A percentile compares a stretch with the other conserved stretches of the same genome.
Evolutionary conservation across 2,797 vertebrate genomes (phyloP).

Genomic region (Spea hammondii): DNA sequence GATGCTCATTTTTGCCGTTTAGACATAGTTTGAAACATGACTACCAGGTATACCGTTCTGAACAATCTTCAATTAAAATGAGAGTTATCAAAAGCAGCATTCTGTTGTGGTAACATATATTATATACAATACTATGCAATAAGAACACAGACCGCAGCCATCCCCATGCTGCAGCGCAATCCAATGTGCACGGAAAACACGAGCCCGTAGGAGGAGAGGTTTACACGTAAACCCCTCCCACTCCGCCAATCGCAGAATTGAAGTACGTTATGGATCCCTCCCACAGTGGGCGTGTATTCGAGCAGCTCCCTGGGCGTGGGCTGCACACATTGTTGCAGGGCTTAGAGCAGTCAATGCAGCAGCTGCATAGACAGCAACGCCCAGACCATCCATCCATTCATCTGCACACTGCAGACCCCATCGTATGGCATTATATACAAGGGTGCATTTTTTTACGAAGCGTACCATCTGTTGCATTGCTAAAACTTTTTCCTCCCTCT

Average conservation of each 20-base stretch:
- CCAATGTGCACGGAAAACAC: neutral
- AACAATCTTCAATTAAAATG: too few relatives aligned
- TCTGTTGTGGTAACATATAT: too few relatives aligned
- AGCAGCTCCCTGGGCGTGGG: slow-evolving; percentile 48
- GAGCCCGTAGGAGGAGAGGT: neutral
- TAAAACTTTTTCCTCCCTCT: slow-evolving; percentile 25
- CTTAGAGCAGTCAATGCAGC: slow-evolving; percentile 41
- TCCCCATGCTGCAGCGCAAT: slow-evolving; percentile 16
- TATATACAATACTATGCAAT: too few relatives aligned
- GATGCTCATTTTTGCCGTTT: too few relatives aligned
- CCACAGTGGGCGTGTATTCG: slow-evolving; percentile 20
- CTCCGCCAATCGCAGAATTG: slow-evolving; percentile 13
- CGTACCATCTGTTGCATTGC: neutral
- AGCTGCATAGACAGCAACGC: slow-evolving; percentile 47
- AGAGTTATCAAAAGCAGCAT: too few relatives aligned
- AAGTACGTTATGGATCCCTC: slow-evolving; percentile 13
- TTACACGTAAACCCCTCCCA: neutral
- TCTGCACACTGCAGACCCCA: slow-evolving; percentile 34
- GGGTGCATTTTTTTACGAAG: neutral
- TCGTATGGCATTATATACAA: slow-evolving; percentile 7
- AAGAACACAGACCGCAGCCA: neutral
- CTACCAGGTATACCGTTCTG: too few relatives aligned
- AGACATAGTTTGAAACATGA: too few relatives aligned
- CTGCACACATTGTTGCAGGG: slow-evolving; percentile 50
- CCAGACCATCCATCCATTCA: slow-evolving; percentile 41